Base-by-base conservation (phyloP, 1,140 invertebrate species). In the Pseudomyrmex pallidus region DNA sequence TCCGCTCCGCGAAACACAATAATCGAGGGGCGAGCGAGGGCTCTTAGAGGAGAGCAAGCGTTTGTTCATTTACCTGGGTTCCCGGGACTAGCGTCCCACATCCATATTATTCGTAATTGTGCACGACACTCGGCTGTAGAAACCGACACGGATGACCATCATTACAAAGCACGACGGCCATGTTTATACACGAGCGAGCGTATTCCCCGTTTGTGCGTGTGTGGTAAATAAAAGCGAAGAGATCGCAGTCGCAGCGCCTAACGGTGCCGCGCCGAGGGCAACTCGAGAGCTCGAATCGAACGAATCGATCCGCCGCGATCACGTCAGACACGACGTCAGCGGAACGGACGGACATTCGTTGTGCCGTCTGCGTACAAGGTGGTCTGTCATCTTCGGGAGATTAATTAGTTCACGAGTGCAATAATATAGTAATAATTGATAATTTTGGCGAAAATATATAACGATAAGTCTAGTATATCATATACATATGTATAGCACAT, bases 101-200 rank as follows among this genome's bases (percentile, higher is more conserved):
- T 87, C 86, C 86, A 87, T 80, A 59, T 87, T 87, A 87, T 54
- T 84, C 25, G 54, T 73, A 50, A 35, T 87, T 67, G 25, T 54
- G 44, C 50, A n/a, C 56, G 67, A 68, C 73, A 57, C 48, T 22
- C 25, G 66, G 13, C 44, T 52, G 52, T 72, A 50, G 54, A 56
- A 62, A 74, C 56, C 73, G 67, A 54, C 85, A 73, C 85, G 46
- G 72, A 66, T 78, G 70, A 87, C 74, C 82, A 78, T 84, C 86
- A 87, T 87, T 85, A 87, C 82, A 87, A 86, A 87, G 74, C 85
- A 44, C 86, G 86, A 87, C 86, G 74, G 86, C 86, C 86, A 87
- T 87, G 86, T 87, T 87, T 87, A 87, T 74, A 50, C 80, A 68
- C 62, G 84, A 46, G 61, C 8, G 48, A 67, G 74, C 22, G n/a